Conservation (phyloP, 2,113 vertebrate species). For the Xenus cinereus region DNA sequence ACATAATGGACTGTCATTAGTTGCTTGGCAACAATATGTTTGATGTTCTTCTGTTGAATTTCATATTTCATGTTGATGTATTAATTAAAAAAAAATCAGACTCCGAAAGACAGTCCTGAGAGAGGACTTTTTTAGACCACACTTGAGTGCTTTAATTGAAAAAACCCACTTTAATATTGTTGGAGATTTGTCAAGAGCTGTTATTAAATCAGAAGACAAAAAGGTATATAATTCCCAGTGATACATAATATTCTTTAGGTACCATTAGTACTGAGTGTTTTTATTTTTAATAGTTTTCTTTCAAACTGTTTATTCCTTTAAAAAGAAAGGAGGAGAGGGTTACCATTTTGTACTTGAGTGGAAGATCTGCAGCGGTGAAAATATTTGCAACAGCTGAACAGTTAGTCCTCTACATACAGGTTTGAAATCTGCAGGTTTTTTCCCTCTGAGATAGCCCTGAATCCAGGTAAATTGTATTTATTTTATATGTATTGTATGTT, state of each 20-base stretch:
- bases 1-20: neutral
- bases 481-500: neutral
- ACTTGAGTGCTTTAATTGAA: neutral
- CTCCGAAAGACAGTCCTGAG: neutral
- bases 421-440: neutral
- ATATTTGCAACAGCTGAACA: neutral
- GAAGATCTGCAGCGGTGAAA: neutral
- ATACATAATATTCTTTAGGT: neutral
- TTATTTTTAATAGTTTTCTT: neutral
- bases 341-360: neutral
- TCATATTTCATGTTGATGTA: neutral
- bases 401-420: neutral
- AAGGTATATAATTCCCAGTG: neutral
- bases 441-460: neutral
- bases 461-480: neutral
- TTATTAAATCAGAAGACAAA: neutral
- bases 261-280: neutral
- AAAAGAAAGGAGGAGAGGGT: fast-evolving
- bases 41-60: neutral
- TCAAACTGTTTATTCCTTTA: neutral
- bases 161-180: neutral
- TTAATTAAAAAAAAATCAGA: neutral
- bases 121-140: neutral
- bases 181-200: neutral
- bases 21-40: neutral